Percentiles rank a stretch among this genome's conserved stretches.
These are phyloP conservation scores for Holocentrus rufus DNA, from an alignment of 2,797 vertebrate species.

Conservation along the genomic window DNA sequence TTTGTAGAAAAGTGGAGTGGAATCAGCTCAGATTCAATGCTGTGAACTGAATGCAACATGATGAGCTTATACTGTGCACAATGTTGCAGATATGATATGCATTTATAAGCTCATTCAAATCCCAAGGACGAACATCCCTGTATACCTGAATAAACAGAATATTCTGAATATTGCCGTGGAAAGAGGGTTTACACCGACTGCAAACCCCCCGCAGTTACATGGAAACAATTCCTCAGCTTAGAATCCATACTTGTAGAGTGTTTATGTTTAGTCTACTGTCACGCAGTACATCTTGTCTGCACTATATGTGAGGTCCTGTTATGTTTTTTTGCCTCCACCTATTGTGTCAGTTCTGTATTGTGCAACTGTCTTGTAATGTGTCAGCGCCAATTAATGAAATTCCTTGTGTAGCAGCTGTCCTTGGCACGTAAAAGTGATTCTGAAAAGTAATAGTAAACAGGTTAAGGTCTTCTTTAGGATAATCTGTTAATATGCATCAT, in stretches of 20 bases:
- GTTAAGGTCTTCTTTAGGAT: neutral
- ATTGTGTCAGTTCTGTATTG: conserved; percentile 19
- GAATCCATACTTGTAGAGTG: neutral
- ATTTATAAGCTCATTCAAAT: too few relatives aligned
- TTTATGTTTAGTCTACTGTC: conserved; percentile 33
- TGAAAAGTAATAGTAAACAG: conserved; percentile 32
- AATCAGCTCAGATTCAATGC: too few relatives aligned
- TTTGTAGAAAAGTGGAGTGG: too few relatives aligned
- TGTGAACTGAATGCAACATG: too few relatives aligned
- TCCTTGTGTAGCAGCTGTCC: conserved; percentile 35
- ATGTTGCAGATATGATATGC: too few relatives aligned
- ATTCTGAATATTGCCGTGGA: neutral
- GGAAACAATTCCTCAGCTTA: neutral
- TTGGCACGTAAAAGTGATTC: conserved; percentile 15
- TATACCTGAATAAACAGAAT: neutral
- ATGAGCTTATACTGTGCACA: too few relatives aligned
- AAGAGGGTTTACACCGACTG: neutral
- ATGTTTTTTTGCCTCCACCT: neutral
- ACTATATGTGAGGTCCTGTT: conserved; percentile 41
- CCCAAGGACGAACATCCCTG: neutral
- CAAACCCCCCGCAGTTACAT: neutral
- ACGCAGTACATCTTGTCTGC: conserved; percentile 3
- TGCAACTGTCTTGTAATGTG: conserved; percentile 37
- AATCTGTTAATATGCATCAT: too few relatives aligned
- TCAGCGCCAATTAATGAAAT: conserved; percentile 48